Base-by-base conservation (phyloP, 2,113 vertebrate genomes). In the Eleginops maclovinus region DNA sequence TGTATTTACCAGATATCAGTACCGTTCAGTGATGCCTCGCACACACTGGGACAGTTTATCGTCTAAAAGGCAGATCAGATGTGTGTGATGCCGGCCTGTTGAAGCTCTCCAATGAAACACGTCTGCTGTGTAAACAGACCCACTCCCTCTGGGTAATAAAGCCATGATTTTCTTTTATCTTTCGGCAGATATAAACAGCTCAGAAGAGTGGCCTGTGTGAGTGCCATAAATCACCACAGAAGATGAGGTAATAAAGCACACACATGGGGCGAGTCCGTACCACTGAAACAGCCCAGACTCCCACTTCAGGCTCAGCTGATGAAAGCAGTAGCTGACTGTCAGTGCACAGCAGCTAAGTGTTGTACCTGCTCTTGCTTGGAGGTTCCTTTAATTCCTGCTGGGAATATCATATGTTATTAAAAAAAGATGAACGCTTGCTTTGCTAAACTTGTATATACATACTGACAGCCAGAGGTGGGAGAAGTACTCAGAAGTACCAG, bases 131-230 rank as follows among this genome's bases (percentile, higher is more conserved):
- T 84, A 88, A 90, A 92, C 89, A 88, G 72, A 75, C 58, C 84
- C 66, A 40, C 85, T 85, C 75, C 1, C 26, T 68, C 83, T 83
- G 72, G 40, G 85, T 86, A 87, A 90, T 90, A 91, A 90, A 91
- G 86, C 84, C 72, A 60, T 82, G 83, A 62, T 90, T 90, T 93
- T 86, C 81, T 90, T 93, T 91, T 90, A 91, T 93, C 82, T 91
- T 36, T 63, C 59, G 5, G 74, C 80, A 83, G 86, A 91, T 91
- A 85, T 89, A 89, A 92, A 88, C 87, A 83, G 78, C 64, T 63
- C 80, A 84, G 88, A 83, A 77, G 88, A 83, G 85, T 50, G 87
- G 84, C 56, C 80, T 74, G 75, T 75, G 73, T 26, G 53, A 75
- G 75, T 80, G 63, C 73, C 70, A 73, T 91, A 88, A 85, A 90